Evolutionary conservation across 2,888 invertebrate genomes (phyloP), one percentile per base, ranked within the genome.

Genomic region (Tiliacea aurago): DNA sequence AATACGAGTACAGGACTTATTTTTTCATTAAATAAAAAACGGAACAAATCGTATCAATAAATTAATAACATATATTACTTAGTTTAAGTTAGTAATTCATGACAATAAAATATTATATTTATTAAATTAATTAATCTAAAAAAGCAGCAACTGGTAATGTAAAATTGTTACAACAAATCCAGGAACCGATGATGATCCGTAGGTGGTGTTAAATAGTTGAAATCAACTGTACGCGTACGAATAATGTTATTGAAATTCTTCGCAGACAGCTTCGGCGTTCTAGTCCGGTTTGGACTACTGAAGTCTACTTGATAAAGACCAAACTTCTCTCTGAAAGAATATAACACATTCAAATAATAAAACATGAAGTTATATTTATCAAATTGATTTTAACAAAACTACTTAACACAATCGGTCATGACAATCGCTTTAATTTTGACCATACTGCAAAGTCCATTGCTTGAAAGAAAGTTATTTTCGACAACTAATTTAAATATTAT

Each of bases 301-400:
- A 63, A 71, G 33, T 73, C 62, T 13, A 78, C 65, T 59, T 66
- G 33, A 61, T 59, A 78, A 0, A 79, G 56, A 1, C 73, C 73
- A 63, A 72, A 65, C 10, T 73, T 78, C 9, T 68, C n/a, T 11
- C 84, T 84, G 68, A 33, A 78, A 83, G 1, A 20, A 65, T n/a
- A 4, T 58, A 18, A 69, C 0, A 43, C 2, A 23, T 3, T 4
- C 0, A 58, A 20, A 20, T 2, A 56, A 5, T 33, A 11, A 11
- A 58, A 53, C 23, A 13, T 23, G 2, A 53, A 53, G 23, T 53
- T 53, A 13, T 51, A 4, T 6, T 47, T 18, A 47, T 47, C 1
- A 47, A 47, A 18, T 18, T 2, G 1, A 37, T 59, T 7, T 3
- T n/a, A 33, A 33, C 13, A 56, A 20, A 33, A 11, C 11, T 28